Evolutionary conservation across 2,113 vertebrate species (phyloP), one percentile per base, ranked within the genome.

Genomic region (Saccopteryx bilineata): DNA sequence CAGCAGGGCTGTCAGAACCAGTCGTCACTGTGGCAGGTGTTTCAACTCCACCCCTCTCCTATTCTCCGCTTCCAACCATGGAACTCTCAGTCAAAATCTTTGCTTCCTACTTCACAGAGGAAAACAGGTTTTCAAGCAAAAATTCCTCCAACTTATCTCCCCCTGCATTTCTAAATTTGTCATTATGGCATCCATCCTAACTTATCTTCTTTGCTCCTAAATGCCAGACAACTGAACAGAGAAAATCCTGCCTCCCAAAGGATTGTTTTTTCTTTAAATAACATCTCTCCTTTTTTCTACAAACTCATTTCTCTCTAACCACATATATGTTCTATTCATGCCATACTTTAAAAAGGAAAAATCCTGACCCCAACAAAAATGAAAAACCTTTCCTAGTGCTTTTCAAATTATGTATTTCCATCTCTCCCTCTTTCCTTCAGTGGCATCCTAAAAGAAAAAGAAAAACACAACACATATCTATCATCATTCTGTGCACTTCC

Each of bases 241-340:
- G 50, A 95, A 85, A 81, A 95, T 68, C 21, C 50, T 94, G 76
- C 46, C 72, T 94, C 76, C 81, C 61, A 78, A 93, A 66, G 46
- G n/a, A 60, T 9, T 4, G 0, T n/a, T 74, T 95, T 90, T 75
- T 23, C 71, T 92, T 87, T 82, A 78, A 78, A 91, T 82, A 74
- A 80, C 54, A n/a, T 82, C 50, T 95, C 82, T 90, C 68, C 39
- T 91, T 74, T 95, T 96, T 56, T 91, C 68, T 65, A 87, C 68
- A 81, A 65, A 92, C 71, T 89, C 88, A 19, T 82, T 81, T 79
- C 52, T 94, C 68, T 94, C 82, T 92, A 95, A 66, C 66, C 85
- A 96, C 65, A 81, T 78, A 52, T 28, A 81, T 60, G 91, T 69
- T 97, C 86, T 87, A 95, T 81, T 96, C 74, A 85, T n/a, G 52